phyloP scores from a whole-genome alignment of 2,888 invertebrate genomes.

The Xanthia togata region DNA sequence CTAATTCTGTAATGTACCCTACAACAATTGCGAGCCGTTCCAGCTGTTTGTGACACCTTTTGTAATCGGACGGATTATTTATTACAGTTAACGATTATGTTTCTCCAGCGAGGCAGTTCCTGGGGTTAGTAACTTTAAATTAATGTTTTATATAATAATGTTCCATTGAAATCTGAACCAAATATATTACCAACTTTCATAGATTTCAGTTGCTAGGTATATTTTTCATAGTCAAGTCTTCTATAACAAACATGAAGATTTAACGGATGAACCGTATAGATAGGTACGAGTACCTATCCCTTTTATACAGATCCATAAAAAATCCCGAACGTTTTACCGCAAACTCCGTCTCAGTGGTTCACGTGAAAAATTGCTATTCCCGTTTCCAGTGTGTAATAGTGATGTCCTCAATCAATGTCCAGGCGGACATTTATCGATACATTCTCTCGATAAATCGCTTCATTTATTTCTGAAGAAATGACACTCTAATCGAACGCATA shows the following conservation, averaged over 20 bases:
- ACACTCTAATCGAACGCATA: slow-evolving; percentile 22
- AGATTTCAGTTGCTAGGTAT: not conserved
- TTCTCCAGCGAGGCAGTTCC: slow-evolving; percentile 13
- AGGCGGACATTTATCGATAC: slow-evolving; percentile 43
- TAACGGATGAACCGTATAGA: not conserved
- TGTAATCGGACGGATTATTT: slow-evolving; percentile 42
- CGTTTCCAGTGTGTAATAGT: slow-evolving; percentile 46
- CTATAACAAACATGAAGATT: not conserved
- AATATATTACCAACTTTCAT: not conserved
- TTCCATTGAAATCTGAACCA: not conserved
- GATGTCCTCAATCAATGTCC: slow-evolving; percentile 58
- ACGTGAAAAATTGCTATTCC: slow-evolving; percentile 49
- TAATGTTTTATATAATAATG: not conserved
- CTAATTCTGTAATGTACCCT: slow-evolving; percentile 32
- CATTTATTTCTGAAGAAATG: slow-evolving; percentile 40
- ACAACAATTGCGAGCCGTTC: slow-evolving; percentile 44
- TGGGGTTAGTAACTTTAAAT: slow-evolving; percentile 2
- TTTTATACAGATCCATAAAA: slow-evolving; percentile 30
- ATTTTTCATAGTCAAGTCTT: not conserved
- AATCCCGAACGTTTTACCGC: slow-evolving; percentile 26
- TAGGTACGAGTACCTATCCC: not conserved
- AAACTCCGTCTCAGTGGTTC: slow-evolving; percentile 32
- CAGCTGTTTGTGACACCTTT: slow-evolving; percentile 54
- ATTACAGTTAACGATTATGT: slow-evolving; percentile 38
- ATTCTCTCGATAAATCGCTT: slow-evolving; percentile 50